Base-by-base conservation (phyloP, 2,888 invertebrate species). In the Drosophila nigricruria region DNA sequence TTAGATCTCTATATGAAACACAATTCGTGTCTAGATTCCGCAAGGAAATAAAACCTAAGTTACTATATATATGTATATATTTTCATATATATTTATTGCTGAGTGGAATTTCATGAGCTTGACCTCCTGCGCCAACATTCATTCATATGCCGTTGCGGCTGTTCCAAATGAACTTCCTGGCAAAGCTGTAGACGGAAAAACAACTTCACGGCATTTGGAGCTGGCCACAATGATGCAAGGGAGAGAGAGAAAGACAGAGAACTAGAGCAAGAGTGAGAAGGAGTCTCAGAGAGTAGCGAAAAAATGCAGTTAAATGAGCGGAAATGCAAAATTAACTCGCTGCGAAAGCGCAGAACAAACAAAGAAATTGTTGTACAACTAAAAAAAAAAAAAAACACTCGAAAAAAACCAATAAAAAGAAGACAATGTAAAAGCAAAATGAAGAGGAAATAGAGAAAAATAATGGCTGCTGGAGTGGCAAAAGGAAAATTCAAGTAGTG, bases 311-410 rank as follows among this genome's bases (percentile, higher is more conserved):
- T 88, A 88, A 85, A 85, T 88, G 86, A 85, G 86, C 88, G 84
- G 89, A 89, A 85, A 88, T 84, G 88, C 84, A 88, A 85, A 85
- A 89, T 85, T 85, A 85, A 89, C 89, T 89, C 88, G 88, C 88
- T 80, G 85, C 84, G 77, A 89, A 87, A 79, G 82, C 73, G 54
- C 73, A 73, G 82, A 87, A 73, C 88, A 89, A 85, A 87, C 88
- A 89, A 89, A 84, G 89, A 89, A 84, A 84, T 84, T 72, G 76
- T 81, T 84, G 85, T 79, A 77, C 81, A 83, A 88, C 84, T 83
- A 52, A 52, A 42, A 36, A 38, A 36, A 23, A 10, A 18, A 6
- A 52, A 20, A 32, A 1, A 23, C 12, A 27, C 9, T 14, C 14
- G 27, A 25, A 32, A 20, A 52, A 52, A 1, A 10, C 25, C 8